Base-by-base conservation (phyloP, 2,888 invertebrate species). In the Cordilura impudica region DNA sequence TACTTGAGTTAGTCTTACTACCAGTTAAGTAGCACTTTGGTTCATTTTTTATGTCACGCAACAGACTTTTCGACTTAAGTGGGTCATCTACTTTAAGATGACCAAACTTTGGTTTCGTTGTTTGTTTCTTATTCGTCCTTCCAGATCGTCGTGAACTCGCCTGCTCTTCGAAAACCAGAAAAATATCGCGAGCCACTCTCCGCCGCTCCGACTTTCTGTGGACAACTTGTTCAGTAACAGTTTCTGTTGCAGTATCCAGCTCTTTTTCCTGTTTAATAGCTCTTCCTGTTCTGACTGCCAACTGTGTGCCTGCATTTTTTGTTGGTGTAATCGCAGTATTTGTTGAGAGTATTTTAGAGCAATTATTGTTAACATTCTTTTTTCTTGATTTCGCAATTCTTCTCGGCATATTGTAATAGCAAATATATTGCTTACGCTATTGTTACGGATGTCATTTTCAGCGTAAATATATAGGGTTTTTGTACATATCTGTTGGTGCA, bases 161-260 rank as follows among this genome's bases (percentile, higher is more conserved):
- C 75, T 88, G 86, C 74, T 89, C 88, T 81, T 89, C 89, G 76
- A 89, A 88, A 4, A 89, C 87, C 81, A 89, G 83, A 73, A 88
- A 89, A 47, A 89, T 89, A 71, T 89, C 89, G 7, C 89, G 86
- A 2, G 89, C 88, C 35, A 89, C 86, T 86, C 89, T 89, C 81
- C 89, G 86, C 2, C 89, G 84, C 78, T 87, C 89, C 14, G 89
- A 89, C 78, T 89, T 89, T 61, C 89, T 85, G 82, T 89, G 85
- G 49, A 81, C 72, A 12, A 83, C 82, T 47, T 82, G 76, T n/a
- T 82, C 81, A 58, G 76, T 66, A 29, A 31, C 83, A 82, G 49
- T 82, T 82, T 29, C 83, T 26, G 63, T 72, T 45, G 65, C 49
- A 16, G 51, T 4, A 43, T 51, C n/a, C 12, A 2, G 19, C 76